Evolutionary conservation across 1,140 invertebrate genomes (phyloP).

Genomic region (Contarinia nasturtii): DNA sequence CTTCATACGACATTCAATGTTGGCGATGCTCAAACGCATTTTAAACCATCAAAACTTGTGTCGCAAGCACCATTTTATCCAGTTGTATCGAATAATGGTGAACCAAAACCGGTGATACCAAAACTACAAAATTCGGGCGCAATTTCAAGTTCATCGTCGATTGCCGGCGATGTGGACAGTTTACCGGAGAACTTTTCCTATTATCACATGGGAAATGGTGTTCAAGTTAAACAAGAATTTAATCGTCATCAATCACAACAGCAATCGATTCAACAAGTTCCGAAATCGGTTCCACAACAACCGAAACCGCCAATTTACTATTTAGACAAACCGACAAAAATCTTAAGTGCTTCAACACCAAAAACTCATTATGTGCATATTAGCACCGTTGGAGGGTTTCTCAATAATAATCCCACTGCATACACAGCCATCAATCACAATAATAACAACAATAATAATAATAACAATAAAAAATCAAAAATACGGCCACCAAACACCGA

Average conservation of each 20-base stretch:
- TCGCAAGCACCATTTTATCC: background rate
- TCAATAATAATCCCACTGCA: conserved; percentile 25
- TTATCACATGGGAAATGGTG: conserved; percentile 18
- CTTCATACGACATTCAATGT: background rate
- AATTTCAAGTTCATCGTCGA: too few relatives aligned
- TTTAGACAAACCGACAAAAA: background rate
- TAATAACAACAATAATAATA: background rate
- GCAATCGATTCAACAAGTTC: background rate
- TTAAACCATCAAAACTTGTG: background rate
- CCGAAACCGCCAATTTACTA: background rate
- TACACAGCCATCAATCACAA: background rate
- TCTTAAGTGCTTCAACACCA: conserved; percentile 1
- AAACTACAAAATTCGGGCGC: too few relatives aligned
- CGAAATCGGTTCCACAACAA: background rate
- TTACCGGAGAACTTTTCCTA: conserved; percentile 18
- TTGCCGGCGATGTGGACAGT: conserved; percentile 9
- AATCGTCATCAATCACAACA: background rate
- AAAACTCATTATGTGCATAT: conserved; percentile 26
- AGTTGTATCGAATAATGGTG: too few relatives aligned
- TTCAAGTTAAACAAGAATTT: background rate
- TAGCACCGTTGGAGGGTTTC: conserved; percentile 30
- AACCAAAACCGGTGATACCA: too few relatives aligned
- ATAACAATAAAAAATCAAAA: background rate
- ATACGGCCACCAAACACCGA: conserved; percentile 10
- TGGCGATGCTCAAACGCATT: background rate